Base-by-base conservation (phyloP, 2,888 invertebrate genomes). In the Orchesellides sinensis region DNA sequence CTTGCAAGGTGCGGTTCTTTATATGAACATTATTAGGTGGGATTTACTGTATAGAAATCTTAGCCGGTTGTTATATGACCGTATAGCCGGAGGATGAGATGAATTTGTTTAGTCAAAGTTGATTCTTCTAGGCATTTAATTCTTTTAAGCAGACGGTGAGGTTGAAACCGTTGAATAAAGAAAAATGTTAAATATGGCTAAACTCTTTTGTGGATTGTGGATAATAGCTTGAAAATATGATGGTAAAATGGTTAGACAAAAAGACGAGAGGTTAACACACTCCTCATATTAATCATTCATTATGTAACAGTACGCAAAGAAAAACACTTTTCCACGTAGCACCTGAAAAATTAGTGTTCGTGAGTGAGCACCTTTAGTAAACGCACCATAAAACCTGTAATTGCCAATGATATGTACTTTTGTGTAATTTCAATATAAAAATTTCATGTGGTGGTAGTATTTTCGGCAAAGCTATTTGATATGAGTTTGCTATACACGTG, bases 261-360 rank as follows among this genome's bases (percentile, higher is more conserved):
- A 40, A 14, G 14, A 14, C n/a, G n/a, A 8, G 40, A 8, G 40
- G 40, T 40, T 40, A 40, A 40, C n/a, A 40, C 40, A 40, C 40
- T 40, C 40, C 32, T 32, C 32, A 32, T 6, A n/a, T 40, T 32
- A 10, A 10, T 10, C 32, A 40, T 40, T 14, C 40, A n/a, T 40
- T 40, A 40, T n/a, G 4, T 40, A 2, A 8, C 40, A 40, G 14
- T 14, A 32, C 32, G 5, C 5, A 32, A 73, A 63, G 47, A 63
- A 65, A 65, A 54, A 29, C 74, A 75, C 74, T 75, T 75, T 75
- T 75, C 74, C 74, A 75, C 74, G 74, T 65, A 75, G 49, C 23
- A 49, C 10, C n/a, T 65, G 29, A 52, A 61, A 52, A 61, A 66
- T 45, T 23, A 40, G 19, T 56, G 56, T 8, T 32, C 32, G 10